Evolutionary conservation across 2,888 invertebrate species (phyloP).

Genomic region (Monopis laevigella): DNA sequence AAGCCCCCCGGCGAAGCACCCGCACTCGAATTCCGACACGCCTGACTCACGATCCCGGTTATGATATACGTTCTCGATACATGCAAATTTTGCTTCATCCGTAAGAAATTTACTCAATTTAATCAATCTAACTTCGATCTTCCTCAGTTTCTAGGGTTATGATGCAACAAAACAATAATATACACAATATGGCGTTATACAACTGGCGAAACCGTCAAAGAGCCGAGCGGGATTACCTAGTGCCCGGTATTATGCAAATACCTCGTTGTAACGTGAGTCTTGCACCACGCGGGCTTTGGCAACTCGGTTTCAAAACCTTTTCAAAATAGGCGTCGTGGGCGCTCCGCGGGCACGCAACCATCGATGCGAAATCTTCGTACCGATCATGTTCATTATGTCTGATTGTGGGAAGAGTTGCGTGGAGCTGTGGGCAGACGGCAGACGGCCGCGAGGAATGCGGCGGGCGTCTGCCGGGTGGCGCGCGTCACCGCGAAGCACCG

Average conservation of each 20-base stretch:
- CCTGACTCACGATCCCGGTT: slow-evolving; percentile 49
- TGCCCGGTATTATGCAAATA: slow-evolving; percentile 60
- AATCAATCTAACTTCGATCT: too few relatives aligned
- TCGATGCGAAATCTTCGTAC: not conserved
- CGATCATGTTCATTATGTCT: too few relatives aligned
- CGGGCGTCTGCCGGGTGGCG: slow-evolving; percentile 58
- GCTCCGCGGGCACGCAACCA: slow-evolving; percentile 20
- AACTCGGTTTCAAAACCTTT: slow-evolving; percentile 59
- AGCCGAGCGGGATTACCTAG: slow-evolving; percentile 38
- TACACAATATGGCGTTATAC: slow-evolving; percentile 29
- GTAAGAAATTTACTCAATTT: too few relatives aligned
- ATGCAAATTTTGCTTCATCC: too few relatives aligned
- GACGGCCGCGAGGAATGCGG: slow-evolving; percentile 58
- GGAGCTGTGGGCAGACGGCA: slow-evolving; percentile 30
- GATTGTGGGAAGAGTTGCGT: not conserved
- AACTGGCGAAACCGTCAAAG: slow-evolving; percentile 40
- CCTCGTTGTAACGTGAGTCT: slow-evolving; percentile 50
- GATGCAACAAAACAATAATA: slow-evolving; percentile 28
- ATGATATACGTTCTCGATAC: slow-evolving; percentile 34
- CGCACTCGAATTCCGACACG: slow-evolving; percentile 52
- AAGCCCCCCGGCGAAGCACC: slow-evolving; percentile 46
- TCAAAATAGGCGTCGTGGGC: slow-evolving; percentile 51
- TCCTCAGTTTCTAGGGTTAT: slow-evolving; percentile 21
- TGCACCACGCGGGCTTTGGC: slow-evolving; percentile 58
- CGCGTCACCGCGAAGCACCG: slow-evolving; percentile 45